A percentile compares a stretch with the other conserved stretches of the same genome.
phyloP scores from a whole-genome alignment of 2,113 vertebrate species.

The Probosciger aterrimus region DNA sequence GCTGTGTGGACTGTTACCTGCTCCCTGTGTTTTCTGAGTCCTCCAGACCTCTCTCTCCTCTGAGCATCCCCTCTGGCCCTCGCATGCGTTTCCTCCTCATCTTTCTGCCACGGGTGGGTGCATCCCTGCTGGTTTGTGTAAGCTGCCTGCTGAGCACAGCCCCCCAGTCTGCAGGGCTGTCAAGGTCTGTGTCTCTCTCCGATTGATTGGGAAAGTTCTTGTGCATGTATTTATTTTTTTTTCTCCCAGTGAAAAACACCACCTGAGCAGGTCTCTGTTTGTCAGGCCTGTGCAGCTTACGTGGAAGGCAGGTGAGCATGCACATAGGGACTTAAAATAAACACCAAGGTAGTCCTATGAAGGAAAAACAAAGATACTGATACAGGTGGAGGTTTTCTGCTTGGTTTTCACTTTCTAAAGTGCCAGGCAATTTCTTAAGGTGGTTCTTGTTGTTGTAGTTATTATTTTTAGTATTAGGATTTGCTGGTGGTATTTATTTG shows the following conservation, averaged over 20 bases:
- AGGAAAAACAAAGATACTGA: neutral
- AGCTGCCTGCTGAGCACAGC: conserved; percentile 3
- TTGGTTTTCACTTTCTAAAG: neutral
- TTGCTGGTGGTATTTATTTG: neutral
- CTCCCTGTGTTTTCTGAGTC: neutral
- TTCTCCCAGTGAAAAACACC: neutral
- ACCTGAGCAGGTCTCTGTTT: conserved; percentile 32
- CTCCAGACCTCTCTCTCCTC: neutral
- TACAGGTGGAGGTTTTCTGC: neutral
- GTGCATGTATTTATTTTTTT: neutral
- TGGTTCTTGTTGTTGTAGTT: neutral
- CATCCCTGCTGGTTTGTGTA: neutral
- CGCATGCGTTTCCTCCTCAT: accelerated
- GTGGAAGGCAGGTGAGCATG: neutral
- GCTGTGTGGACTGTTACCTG: accelerated
- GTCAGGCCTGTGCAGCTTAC: accelerated
- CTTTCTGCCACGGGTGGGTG: neutral
- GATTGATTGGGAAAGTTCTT: conserved; percentile 58
- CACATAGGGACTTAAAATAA: neutral
- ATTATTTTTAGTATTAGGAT: neutral
- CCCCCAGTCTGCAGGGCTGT: conserved; percentile 21
- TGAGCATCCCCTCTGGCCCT: neutral
- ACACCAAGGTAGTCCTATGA: neutral
- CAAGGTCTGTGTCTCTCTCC: neutral
- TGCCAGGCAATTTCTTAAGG: neutral